Evolutionary conservation across 2,888 invertebrate genomes (phyloP).

Genomic region (Heteromurus nitidus): DNA sequence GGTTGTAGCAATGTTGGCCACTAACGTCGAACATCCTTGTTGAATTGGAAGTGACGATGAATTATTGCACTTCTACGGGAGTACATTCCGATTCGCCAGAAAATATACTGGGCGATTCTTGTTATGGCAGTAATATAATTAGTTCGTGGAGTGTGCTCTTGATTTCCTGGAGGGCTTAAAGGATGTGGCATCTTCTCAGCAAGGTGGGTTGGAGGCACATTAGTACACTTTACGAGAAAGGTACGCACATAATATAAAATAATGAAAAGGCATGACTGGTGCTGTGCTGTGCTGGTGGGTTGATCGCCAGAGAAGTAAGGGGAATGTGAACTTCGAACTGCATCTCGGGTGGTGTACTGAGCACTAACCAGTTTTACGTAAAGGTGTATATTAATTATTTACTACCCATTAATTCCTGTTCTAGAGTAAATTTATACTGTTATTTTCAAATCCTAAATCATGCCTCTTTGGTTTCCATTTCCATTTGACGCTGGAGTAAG

Average conservation of each 20-base stretch:
- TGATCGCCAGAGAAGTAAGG: neutral
- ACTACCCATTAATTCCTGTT: constrained; percentile 58
- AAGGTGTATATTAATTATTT: constrained; percentile 64
- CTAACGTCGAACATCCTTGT: constrained; percentile 13
- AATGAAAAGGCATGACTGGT: constrained; percentile 9
- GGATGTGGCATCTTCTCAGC: constrained; percentile 63
- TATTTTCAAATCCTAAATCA: constrained; percentile 60
- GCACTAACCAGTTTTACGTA: constrained; percentile 21
- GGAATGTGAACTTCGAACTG: too few species aligned
- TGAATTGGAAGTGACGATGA: constrained; percentile 64
- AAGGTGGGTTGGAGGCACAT: constrained; percentile 53
- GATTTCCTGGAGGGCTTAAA: constrained; percentile 63
- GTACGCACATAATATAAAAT: neutral
- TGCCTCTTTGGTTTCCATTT: constrained; percentile 9
- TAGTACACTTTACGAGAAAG: constrained; percentile 8
- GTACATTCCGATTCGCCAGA: constrained; percentile 20
- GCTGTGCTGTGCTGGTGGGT: neutral
- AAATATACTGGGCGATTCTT: constrained; percentile 49
- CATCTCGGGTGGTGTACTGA: neutral
- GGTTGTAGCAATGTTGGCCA: constrained; percentile 1
- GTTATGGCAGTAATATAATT: constrained; percentile 56
- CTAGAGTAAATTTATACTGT: constrained; percentile 48
- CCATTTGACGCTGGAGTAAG: neutral
- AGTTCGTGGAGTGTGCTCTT: constrained; percentile 59
- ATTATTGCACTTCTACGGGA: constrained; percentile 58